Percentiles rank a stretch among this genome's conserved stretches.
Conservation (phyloP, 2,113 vertebrate genomes). For the Mirza zaza region DNA sequence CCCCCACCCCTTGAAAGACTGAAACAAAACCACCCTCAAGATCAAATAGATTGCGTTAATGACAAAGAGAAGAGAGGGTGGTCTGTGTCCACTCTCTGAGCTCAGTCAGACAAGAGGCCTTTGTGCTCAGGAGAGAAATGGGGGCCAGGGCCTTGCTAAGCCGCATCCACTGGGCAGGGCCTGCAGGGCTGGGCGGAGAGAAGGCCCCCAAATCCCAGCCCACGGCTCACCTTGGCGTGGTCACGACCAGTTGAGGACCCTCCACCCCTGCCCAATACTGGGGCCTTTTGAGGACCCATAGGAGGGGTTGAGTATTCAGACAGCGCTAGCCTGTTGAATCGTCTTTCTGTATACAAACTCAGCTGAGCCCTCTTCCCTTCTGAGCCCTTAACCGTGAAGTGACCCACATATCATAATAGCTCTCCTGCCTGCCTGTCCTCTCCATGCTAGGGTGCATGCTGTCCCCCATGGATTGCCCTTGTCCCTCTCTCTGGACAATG, state of each 20-base stretch:
- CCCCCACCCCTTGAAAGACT: constrained; percentile 4
- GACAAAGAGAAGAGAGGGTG: constrained; percentile 66
- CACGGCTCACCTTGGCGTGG: constrained; percentile 32
- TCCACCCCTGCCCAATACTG: accelerated
- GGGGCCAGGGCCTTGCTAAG: constrained; percentile 57
- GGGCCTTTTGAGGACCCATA: background rate
- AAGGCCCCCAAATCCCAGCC: constrained; percentile 36
- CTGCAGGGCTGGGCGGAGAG: constrained; percentile 59
- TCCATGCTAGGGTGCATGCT: background rate
- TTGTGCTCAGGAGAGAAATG: constrained; percentile 69
- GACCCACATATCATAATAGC: background rate
- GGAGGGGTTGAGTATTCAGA: background rate
- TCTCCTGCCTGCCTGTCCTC: background rate
- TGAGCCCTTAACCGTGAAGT: background rate
- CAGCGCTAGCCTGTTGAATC: accelerated
- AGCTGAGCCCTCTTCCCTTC: background rate
- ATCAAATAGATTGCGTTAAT: constrained; percentile 42
- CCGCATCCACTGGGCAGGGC: constrained; percentile 52
- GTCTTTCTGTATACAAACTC: background rate
- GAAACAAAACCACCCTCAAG: constrained; percentile 69
- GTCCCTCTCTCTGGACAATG: background rate
- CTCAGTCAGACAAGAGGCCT: constrained; percentile 69
- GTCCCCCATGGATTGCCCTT: no score
- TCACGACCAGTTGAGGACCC: constrained; percentile 50
- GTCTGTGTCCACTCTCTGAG: constrained; percentile 6